Evolutionary conservation across 2,888 invertebrate species (phyloP).

Genomic region (Meghimatium bilineatum): DNA sequence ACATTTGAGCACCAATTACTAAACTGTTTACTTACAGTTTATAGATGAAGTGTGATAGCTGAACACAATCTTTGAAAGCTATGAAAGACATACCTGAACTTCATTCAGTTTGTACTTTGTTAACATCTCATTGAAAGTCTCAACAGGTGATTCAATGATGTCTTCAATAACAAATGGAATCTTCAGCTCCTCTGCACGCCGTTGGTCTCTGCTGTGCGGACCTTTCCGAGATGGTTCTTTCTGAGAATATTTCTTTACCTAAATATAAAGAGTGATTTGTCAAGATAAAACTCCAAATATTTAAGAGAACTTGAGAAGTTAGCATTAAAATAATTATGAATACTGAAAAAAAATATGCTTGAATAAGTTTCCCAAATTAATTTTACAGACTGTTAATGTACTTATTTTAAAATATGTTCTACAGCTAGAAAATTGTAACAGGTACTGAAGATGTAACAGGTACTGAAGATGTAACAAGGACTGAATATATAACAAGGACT

Average conservation of each 20-base stretch:
- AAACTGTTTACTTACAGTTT: neutral
- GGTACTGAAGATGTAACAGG: too few species aligned
- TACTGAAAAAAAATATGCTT: too few species aligned
- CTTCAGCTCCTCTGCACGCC: slow-evolving; percentile 68
- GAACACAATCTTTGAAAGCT: neutral
- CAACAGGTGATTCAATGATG: slow-evolving; percentile 96
- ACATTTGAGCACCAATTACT: too few species aligned
- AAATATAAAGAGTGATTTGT: neutral
- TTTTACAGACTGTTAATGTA: too few species aligned
- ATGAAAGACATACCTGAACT: slow-evolving; percentile 83
- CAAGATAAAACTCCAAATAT: neutral
- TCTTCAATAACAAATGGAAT: slow-evolving; percentile 89
- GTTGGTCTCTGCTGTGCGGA: slow-evolving; percentile 70
- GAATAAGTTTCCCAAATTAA: too few species aligned
- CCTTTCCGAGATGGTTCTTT: slow-evolving; percentile 60
- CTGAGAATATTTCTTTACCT: slow-evolving; percentile 58
- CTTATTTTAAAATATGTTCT: too few species aligned
- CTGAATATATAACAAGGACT: too few species aligned
- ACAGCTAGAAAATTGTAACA: too few species aligned
- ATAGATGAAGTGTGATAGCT: neutral
- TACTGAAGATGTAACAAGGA: too few species aligned
- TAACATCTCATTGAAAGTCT: slow-evolving; percentile 96
- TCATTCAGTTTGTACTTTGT: slow-evolving; percentile 91
- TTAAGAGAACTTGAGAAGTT: too few species aligned
- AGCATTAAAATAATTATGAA: too few species aligned